Base-by-base conservation (phyloP, 2,888 invertebrate species). In the Leptopilina syphax region DNA sequence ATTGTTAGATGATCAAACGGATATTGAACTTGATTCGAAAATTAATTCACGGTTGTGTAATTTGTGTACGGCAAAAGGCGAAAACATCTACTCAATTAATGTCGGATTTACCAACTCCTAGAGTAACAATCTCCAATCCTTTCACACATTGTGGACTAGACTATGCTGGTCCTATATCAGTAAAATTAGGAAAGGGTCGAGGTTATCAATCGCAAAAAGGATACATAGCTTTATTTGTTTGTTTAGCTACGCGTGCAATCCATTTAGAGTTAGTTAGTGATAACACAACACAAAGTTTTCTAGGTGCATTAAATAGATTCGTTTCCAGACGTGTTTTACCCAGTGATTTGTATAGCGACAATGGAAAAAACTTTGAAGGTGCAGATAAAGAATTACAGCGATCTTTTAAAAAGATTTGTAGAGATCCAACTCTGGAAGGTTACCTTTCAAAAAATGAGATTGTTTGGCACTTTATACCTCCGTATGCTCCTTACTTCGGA, bases 131-230 rank as follows among this genome's bases (percentile, higher is more conserved):
- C 1, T 60, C 18, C 0, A 60, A n/a, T 1, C 60, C 60, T 60
- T 60, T 60, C 8, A 60, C 60, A 8, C n/a, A 60, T 24, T 60
- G 60, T n/a, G 60, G 65, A 9, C 8, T 65, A 12, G 65, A 65
- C 10, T 65, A 65, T 65, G 65, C 65, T 27, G 65, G 65, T 34
- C 65, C 65, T 10, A 12, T 65, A 65, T 34, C 13, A 34, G 34
- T 65, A 4, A 65, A 13, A 65, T 4, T 34, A 12, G 65, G 65
- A 12, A 65, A 34, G 10, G 65, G 65, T 9, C 65, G 65, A 0
- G 34, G 65, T 34, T 65, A 65, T 65, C 65, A 27, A 8, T 9
- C 65, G 10, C 9, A 34, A 9, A 65, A 65, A 10, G 65, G 65
- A 5, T 65, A 65, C 12, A 65, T 65, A 65, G 65, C 12, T 4